Evolutionary conservation across 2,113 vertebrate species (phyloP), one percentile per base, ranked within the genome.

Genomic region (Nicator chloris): DNA sequence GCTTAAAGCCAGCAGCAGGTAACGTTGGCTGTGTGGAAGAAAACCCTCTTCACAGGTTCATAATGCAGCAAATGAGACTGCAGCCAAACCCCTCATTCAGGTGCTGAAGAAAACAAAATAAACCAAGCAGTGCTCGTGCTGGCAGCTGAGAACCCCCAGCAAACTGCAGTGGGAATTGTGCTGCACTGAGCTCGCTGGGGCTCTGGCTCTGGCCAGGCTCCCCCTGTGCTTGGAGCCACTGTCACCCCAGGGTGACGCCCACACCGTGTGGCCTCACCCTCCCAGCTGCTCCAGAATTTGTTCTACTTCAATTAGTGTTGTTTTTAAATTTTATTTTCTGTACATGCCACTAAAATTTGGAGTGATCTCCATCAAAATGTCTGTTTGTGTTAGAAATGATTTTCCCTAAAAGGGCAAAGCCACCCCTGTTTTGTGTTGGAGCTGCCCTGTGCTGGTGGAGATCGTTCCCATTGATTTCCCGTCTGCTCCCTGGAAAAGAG

Each of bases 221-320:
- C 51, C 35, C 10, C 4, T 1, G 78, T 5, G 33, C 16, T 3
- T 2, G 30, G 7, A 7, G 50, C 15, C 30, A 2, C n/a, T 3
- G 30, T 24, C 50, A 3, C 11, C 13, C 2, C 0, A 1, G 30
- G 0, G 18, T 1, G 22, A 2, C 15, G 13, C 18, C 0, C 10
- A 3, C 1, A 3, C 3, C 13, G 3, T 3, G 2, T 0, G 4
- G 14, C 13, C 39, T 40, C 3, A 2, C 56, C 31, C 5, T 0
- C 3, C 20, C 26, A 17, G 5, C 53, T 8, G 10, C 14, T 24
- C 7, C 1, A 15, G 35, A 2, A 3, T 0, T 2, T 7, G 7
- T 15, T 14, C 10, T 3, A 21, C 13, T 49, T 6, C 4, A 63
- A 37, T 56, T 35, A 45, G 44, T 73, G 1, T 5, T 6, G 56